A percentile compares a stretch with the other conserved stretches of the same genome.
Conservation (phyloP, 2,888 invertebrate species). For the Julus scanicus region DNA sequence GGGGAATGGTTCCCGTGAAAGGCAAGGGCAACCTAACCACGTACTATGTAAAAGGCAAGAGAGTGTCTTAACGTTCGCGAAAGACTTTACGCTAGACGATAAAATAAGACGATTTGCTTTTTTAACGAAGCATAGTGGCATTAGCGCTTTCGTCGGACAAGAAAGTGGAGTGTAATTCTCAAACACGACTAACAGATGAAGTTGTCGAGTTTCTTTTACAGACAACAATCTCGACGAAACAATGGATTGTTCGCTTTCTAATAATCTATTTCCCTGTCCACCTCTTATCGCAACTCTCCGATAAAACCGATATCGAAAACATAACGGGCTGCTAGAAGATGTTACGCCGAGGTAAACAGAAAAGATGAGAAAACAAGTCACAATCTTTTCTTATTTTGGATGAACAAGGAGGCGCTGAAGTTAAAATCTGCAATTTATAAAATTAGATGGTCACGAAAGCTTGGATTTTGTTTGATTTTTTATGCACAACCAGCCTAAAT, state of each 20-base stretch:
- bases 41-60: slow-evolving; percentile 76
- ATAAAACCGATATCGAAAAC: background rate
- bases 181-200: background rate
- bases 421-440: too few species aligned
- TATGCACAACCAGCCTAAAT: too few species aligned
- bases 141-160: background rate
- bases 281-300: background rate
- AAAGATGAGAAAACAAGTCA: background rate
- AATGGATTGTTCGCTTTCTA: slow-evolving; percentile 16
- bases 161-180: background rate
- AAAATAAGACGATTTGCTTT: slow-evolving; percentile 20
- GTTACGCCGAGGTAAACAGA: background rate
- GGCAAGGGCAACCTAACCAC: slow-evolving; percentile 97
- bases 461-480: too few species aligned
- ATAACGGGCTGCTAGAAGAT: background rate
- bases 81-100: background rate
- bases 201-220: background rate
- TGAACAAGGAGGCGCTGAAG: too few species aligned
- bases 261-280: background rate
- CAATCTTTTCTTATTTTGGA: too few species aligned
- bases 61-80: slow-evolving; percentile 32
- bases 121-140: background rate
- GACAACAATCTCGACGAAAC: background rate
- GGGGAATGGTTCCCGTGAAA: slow-evolving; percentile 94
- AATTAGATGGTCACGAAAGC: too few species aligned